Conservation (phyloP, 2,113 vertebrate species). For the Coturnix japonica region DNA sequence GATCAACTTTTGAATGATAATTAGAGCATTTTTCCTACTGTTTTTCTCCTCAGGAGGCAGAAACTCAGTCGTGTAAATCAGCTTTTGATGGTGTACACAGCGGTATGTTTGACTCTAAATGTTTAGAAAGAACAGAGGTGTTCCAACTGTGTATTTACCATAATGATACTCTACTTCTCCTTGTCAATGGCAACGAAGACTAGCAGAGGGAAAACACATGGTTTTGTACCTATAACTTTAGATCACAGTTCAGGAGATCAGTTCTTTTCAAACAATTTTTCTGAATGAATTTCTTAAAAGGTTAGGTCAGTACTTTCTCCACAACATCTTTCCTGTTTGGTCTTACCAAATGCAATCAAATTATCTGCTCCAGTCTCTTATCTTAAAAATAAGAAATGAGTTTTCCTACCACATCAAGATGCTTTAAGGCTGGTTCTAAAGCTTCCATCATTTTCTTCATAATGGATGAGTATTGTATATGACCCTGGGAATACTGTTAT, state of each 20-base stretch:
- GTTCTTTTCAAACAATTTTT: neutral
- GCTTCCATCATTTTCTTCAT: neutral
- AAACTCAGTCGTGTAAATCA: constrained; percentile 54
- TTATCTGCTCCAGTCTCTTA: neutral
- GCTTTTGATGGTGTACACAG: constrained; percentile 56
- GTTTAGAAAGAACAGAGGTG: neutral
- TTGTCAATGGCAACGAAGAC: neutral
- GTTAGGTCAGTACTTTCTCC: neutral
- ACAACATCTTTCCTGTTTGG: neutral
- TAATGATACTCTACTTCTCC: neutral
- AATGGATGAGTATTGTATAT: neutral
- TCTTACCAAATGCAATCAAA: neutral
- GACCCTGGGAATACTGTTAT: neutral
- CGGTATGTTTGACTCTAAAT: constrained; percentile 6
- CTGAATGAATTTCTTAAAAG: constrained; percentile 2
- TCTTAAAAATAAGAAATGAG: neutral
- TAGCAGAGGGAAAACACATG: neutral
- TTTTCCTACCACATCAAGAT: neutral
- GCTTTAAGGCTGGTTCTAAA: neutral
- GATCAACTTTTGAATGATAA: constrained; percentile 52
- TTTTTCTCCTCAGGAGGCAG: constrained; percentile 42
- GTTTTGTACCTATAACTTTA: neutral
- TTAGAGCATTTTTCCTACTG: constrained; percentile 28
- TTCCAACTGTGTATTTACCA: neutral
- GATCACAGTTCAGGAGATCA: neutral